Evolutionary conservation across 2,888 invertebrate species (phyloP), one percentile per base, ranked within the genome.

Genomic region (Diaprepes abbreviatus): DNA sequence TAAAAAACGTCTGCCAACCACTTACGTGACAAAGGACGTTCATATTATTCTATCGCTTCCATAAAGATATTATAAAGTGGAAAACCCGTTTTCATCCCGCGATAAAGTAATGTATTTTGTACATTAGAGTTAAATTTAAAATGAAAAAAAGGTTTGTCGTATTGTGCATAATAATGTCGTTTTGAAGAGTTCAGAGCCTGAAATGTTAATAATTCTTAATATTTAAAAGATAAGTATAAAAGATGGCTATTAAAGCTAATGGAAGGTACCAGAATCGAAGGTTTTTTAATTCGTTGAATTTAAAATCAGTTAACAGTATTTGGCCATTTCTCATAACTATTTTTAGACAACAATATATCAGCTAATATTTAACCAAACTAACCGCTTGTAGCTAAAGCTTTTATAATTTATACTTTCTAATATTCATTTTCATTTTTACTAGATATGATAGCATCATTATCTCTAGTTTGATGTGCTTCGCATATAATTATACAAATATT

Each of bases 21-120:
- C 74, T 68, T 64, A 74, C 74, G 72, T 74, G 74, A 75, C 74
- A 75, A 74, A 74, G 73, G 75, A 69, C 72, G 62, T 70, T 71
- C 72, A 59, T 72, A 74, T 70, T 59, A 66, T 66, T 73, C 66
- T 73, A 74, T 75, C 73, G 55, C 70, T 63, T 60, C 72, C 68
- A 66, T 72, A 66, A 66, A 72, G 73, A 74, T 72, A 72, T 73
- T 64, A 63, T 55, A 66, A 70, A 70, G 70, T 70, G 70, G 62
- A 62, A 19, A 70, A 70, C 70, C 65, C 40, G 71, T 68, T 65
- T 60, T 28, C 62, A 43, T 62, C 60, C 48, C 40, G 55, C 65
- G 69, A 69, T 72, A 70, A 70, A 60, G 66, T 70, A 72, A 72
- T 72, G 70, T 63, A 50, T 69, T 69, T 63, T 38, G 28, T 57